Evolutionary conservation across 2,888 invertebrate species (phyloP), one percentile per base, ranked within the genome.

Genomic region (Agrochola circellaris): DNA sequence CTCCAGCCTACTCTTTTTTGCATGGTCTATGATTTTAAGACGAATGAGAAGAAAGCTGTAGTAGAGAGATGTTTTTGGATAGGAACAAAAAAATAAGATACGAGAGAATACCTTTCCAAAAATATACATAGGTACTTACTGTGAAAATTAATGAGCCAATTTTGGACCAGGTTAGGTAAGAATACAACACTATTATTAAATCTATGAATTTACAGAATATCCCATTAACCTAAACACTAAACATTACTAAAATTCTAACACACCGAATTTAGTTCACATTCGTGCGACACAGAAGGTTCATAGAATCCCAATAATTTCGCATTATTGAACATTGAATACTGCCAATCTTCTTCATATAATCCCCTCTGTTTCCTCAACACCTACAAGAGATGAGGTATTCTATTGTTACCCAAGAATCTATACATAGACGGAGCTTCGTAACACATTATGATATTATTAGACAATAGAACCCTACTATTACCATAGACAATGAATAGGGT

Each of bases 361-460:
- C 54, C 54, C 48, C 20, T 42, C 23, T 67, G 70, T 66, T 38
- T 26, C 66, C 34, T 34, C 23, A 23, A 68, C 48, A 68, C 26
- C 56, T 67, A 51, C 48, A 2, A 48, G 62, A 58, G 81, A 81
- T 68, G 67, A 71, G 58, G 64, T 61, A 65, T 68, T 66, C 85
- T 34, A 85, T 85, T 85, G 82, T 83, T 67, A 62, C 23, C 42
- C 66, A 13, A 17, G 20, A 51, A 60, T 69, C 66, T 71, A 72
- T 81, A 58, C 26, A 61, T 64, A 71, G 61, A 48, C 1, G 20
- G 15, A 48, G n/a, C 45, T 58, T 65, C 38, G 69, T 85, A 54
- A 70, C 60, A 73, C 69, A 67, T 82, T 70, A 85, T 75, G 61
- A 69, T 85, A 73, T 64, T 73, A 73, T 17, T 77, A 83, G 45